Evolutionary conservation across 2,113 vertebrate genomes (phyloP), one percentile per base, ranked within the genome.

Genomic region (Oreochromis spilurus): DNA sequence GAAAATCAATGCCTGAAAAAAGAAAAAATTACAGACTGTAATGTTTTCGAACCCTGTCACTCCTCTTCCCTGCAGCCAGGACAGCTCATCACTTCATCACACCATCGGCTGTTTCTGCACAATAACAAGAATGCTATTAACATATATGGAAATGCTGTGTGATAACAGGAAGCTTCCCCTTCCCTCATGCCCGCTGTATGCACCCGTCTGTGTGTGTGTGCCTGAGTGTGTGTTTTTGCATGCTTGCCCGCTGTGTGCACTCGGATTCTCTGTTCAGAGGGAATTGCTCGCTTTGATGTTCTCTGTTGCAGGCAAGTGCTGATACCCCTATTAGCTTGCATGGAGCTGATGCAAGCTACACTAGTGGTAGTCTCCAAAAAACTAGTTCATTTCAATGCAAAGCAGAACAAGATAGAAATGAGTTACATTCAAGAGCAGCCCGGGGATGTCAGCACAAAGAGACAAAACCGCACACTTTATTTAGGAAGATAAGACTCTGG

Each of bases 201-300:
- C 95, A 95, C 95, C 90, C 93, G 29, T 83, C 75, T 90, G 60
- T 58, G 52, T 16, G 54, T 50, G 85, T 85, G 85, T 70, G 88
- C 21, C 16, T 54, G 54, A 75, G 50, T 50, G 87, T 85, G 83
- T 91, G 78, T 90, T 86, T 85, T 81, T 83, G 88, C 88, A 89
- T 78, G 60, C 26, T 9, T 96, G 95, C 93, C 96, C 96, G 87
- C 95, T 87, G 85, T 50, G 55, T 95, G 96, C 95, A 96, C 96
- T 87, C 93, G 13, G 85, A 93, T 87, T 93, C 79, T 91, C 75
- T 90, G 91, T 94, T 95, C 94, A 94, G 92, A 94, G 93, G 94
- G 94, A 93, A 95, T 93, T 93, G 94, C 94, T 93, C 7, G 83
- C 95, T 97, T 96, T 97, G 95, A 96, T 95, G 95, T 96, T 95